Evolutionary conservation across 2,797 vertebrate genomes (phyloP), one percentile per base, ranked within the genome.

Genomic region (Urophycis tenuis): DNA sequence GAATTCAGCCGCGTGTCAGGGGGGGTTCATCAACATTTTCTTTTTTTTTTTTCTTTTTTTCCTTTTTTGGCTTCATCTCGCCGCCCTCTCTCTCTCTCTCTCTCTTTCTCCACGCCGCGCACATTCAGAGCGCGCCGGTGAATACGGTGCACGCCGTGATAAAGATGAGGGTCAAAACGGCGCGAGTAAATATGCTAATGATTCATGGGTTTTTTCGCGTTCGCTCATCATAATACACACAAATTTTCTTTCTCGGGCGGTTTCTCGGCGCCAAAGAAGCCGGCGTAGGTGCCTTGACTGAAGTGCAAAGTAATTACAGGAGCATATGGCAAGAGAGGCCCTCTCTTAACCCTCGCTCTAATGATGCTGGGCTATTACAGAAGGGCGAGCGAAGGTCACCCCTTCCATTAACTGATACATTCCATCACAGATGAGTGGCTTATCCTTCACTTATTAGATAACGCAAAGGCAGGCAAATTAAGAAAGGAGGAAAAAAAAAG

Each of bases 361-460:
- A 92, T 91, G 88, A 91, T 83, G 86, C 88, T 84, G 86, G 82
- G 84, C 88, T 84, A 83, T 90, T 88, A 86, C 83, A 87, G 86
- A 88, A 91, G 90, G 90, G 87, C 87, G 85, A 8, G 25, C 76
- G 85, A 90, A 92, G 91, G 91, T 91, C 89, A 89, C 79, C 78
- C 64, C 74, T 70, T 76, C 84, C 81, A 82, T 90, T 88, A 89
- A 86, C 87, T 84, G 85, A 87, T 87, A 87, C 83, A 81, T 83
- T 86, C 83, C 84, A 85, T 82, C 45, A 78, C 80, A 86, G 86
- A 87, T 77, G 80, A 78, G 73, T 75, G 81, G 81, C 81, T 84
- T 88, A 69, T 85, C 74, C 29, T 74, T 69, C 64, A 81, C 76
- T 84, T 83, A 79, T 78, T 80, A 75, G 74, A 78, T 71, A 53